These are phyloP conservation scores for Elysia crispata DNA, from an alignment of 2,888 invertebrate genomes.

Conservation along the genomic window DNA sequence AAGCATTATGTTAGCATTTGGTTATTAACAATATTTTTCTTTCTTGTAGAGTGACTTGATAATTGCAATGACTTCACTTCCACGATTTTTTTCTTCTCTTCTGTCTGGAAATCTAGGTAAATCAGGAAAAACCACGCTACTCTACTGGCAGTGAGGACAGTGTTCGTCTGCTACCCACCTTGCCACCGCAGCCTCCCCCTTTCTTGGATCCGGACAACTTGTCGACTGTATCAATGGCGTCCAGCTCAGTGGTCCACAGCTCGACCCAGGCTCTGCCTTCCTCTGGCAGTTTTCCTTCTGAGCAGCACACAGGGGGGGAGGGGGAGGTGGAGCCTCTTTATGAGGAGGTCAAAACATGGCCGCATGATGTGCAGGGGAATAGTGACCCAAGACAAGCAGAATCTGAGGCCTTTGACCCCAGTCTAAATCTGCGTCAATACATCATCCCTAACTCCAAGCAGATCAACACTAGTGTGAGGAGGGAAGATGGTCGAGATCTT, in stretches of 20 bases:
- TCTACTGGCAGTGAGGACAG: constrained; percentile 64
- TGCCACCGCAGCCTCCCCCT: constrained; percentile 39
- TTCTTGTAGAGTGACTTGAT: no score
- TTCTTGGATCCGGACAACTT: constrained; percentile 59
- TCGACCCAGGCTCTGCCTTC: constrained; percentile 53
- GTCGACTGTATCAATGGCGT: constrained; percentile 65
- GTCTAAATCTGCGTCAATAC: constrained; percentile 36
- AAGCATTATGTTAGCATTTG: no score
- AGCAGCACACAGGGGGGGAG: background rate
- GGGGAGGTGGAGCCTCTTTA: background rate
- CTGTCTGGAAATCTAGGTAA: no score
- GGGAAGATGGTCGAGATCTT: background rate
- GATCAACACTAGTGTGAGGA: background rate
- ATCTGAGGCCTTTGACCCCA: constrained; percentile 5
- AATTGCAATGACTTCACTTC: no score
- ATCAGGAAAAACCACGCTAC: constrained; percentile 60
- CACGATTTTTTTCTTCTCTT: no score
- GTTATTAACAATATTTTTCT: no score
- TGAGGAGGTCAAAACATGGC: background rate
- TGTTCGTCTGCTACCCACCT: background rate
- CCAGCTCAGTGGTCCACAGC: constrained; percentile 55
- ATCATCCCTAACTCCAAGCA: constrained; percentile 31
- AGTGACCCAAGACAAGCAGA: background rate
- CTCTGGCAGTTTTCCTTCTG: background rate
- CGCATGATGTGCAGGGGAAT: background rate